Percentiles rank a stretch among this genome's conserved stretches.
Conservation (phyloP, 2,797 vertebrate genomes). For the Poeciliopsis presidionis region DNA sequence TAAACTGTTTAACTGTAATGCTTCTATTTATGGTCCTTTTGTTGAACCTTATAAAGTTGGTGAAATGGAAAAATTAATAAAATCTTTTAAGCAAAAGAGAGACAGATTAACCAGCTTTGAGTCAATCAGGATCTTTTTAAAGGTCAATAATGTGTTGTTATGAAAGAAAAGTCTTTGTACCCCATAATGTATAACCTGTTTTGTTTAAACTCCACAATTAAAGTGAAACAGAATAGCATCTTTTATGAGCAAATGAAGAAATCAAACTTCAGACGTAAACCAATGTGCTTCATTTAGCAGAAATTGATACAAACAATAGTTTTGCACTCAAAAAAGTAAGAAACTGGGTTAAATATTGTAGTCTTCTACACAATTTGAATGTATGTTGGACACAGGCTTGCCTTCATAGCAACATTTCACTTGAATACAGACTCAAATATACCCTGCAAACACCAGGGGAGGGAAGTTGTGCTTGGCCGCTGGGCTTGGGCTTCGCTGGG, state of each 20-base stretch:
- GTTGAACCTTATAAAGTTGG: neutral
- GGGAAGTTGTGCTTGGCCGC: neutral
- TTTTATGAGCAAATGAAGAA: neutral
- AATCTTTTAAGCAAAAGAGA: neutral
- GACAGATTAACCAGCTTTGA: neutral
- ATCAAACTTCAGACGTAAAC: neutral
- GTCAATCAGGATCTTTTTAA: neutral
- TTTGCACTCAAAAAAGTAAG: neutral
- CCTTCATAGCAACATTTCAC: neutral
- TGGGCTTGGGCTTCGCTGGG: neutral
- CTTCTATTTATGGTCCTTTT: neutral
- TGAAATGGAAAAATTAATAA: neutral
- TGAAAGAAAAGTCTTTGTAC: neutral
- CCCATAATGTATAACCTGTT: neutral
- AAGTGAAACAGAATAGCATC: neutral
- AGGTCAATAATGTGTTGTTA: neutral
- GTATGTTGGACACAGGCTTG: neutral
- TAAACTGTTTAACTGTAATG: neutral
- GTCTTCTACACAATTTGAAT: neutral
- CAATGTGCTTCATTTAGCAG: neutral
- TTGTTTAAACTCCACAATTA: neutral
- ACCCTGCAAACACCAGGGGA: neutral
- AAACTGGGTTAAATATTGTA: neutral
- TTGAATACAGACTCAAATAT: neutral
- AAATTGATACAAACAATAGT: neutral